These are phyloP conservation scores for Umimayanthus kanabou DNA, from an alignment of 92 coral and sea anemone genomes.

Conservation along the genomic window DNA sequence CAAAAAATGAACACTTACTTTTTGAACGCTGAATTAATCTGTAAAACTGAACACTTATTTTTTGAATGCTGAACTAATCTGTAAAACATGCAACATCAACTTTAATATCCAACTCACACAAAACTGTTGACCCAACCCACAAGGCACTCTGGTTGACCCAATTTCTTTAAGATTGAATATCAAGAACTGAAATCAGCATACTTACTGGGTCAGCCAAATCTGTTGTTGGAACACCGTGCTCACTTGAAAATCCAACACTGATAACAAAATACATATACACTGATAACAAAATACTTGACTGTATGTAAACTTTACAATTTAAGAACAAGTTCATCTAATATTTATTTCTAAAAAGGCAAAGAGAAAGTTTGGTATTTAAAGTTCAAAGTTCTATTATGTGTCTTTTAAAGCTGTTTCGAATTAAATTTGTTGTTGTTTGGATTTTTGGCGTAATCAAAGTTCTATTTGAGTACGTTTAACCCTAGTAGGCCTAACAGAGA, in stretches of 20 bases:
- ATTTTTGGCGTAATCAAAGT: too few species aligned
- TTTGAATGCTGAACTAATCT: too few species aligned
- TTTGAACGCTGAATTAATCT: too few species aligned
- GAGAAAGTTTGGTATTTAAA: not conserved
- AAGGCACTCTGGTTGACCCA: too few species aligned
- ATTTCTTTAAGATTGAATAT: too few species aligned
- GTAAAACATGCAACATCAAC: not conserved
- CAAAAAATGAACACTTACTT: too few species aligned
- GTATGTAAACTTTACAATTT: not conserved
- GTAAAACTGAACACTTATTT: too few species aligned
- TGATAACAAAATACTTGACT: not conserved
- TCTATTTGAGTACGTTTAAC: too few species aligned
- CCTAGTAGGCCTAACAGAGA: too few species aligned
- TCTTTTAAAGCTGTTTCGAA: not conserved
- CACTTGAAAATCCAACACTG: constrained; percentile 41
- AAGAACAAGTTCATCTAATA: too few species aligned
- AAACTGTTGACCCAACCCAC: too few species aligned
- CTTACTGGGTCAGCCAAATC: constrained; percentile 36
- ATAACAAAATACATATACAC: not conserved
- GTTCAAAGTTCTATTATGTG: not conserved
- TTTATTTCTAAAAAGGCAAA: not conserved
- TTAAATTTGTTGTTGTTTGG: not conserved
- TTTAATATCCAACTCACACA: too few species aligned
- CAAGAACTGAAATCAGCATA: not conserved
- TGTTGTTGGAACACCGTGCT: constrained; percentile 15